These are phyloP conservation scores for Ichneumoninae sp. DNA, from an alignment of 2,888 invertebrate species.

Conservation along the genomic window DNA sequence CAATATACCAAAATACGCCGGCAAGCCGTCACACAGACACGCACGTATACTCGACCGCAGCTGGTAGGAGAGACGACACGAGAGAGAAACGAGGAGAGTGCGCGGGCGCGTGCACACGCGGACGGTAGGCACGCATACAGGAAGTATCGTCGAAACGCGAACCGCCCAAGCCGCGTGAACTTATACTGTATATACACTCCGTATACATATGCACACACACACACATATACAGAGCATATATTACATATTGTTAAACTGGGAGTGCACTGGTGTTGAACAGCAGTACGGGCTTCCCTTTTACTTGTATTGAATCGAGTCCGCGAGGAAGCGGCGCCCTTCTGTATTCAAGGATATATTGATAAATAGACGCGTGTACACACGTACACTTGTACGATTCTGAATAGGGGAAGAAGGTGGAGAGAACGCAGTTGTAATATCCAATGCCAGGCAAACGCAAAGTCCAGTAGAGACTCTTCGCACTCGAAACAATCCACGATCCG, in stretches of 20 bases:
- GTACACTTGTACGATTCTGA: conserved; percentile 25
- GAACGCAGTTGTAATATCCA: conserved; percentile 19
- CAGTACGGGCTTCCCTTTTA: neutral
- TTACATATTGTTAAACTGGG: conserved; percentile 25
- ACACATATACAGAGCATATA: neutral
- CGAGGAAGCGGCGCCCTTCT: neutral
- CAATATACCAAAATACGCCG: conserved; percentile 85
- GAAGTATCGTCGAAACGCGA: conserved; percentile 71
- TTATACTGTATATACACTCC: conserved; percentile 8
- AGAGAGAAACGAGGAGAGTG: conserved; percentile 34
- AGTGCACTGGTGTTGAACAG: conserved; percentile 2
- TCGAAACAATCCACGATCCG: too few relatives aligned
- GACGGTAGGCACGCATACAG: conserved; percentile 70
- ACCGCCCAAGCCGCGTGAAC: conserved; percentile 64
- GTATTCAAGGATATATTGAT: conserved; percentile 39
- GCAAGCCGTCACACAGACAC: conserved; percentile 79
- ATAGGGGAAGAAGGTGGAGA: neutral
- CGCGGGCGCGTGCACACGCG: conserved; percentile 68
- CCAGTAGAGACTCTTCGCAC: neutral
- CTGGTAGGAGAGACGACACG: conserved; percentile 24
- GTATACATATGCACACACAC: neutral
- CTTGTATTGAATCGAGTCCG: conserved; percentile 8
- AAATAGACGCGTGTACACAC: conserved; percentile 22
- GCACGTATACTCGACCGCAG: conserved; percentile 70
- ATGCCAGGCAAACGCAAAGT: conserved; percentile 2